These are phyloP conservation scores for Helarctos malayanus DNA, from an alignment of 2,797 vertebrate genomes.

Conservation along the genomic window DNA sequence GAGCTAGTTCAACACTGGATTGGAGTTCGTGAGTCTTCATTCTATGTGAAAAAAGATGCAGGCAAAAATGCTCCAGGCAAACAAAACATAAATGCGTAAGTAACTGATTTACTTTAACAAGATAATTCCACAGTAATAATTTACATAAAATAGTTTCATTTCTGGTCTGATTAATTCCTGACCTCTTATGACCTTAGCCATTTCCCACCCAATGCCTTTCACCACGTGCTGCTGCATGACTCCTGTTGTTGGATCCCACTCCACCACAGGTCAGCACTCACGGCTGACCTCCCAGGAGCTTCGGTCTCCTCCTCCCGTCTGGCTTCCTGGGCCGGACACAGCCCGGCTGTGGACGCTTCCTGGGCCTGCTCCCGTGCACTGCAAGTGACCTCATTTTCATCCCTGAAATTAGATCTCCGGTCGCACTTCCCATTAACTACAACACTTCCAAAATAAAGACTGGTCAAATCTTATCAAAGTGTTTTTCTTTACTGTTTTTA, in stretches of 20 bases:
- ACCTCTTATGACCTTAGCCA: neutral
- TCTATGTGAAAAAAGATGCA: neutral
- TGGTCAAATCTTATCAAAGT: neutral
- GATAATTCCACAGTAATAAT: neutral
- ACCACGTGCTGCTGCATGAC: rapidly evolving
- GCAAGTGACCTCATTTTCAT: neutral
- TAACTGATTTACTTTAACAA: neutral
- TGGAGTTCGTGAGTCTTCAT: neutral
- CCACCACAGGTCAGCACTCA: neutral
- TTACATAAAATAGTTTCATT: neutral
- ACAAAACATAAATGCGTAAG: neutral
- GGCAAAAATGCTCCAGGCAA: neutral
- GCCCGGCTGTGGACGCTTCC: neutral
- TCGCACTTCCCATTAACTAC: neutral
- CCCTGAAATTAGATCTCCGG: neutral
- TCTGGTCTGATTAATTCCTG: neutral
- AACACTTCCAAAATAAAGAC: neutral
- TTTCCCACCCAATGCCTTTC: neutral
- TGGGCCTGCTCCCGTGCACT: rapidly evolving
- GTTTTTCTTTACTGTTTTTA: neutral
- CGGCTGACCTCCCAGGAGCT: neutral
- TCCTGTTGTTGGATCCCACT: too few species aligned
- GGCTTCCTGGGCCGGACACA: neutral
- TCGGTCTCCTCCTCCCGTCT: neutral
- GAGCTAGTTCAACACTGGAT: rapidly evolving